Percentiles rank a stretch among this genome's conserved stretches.
These are phyloP conservation scores for Hirtodrosophila cameraria DNA, from an alignment of 2,888 invertebrate species.

Conservation along the genomic window DNA sequence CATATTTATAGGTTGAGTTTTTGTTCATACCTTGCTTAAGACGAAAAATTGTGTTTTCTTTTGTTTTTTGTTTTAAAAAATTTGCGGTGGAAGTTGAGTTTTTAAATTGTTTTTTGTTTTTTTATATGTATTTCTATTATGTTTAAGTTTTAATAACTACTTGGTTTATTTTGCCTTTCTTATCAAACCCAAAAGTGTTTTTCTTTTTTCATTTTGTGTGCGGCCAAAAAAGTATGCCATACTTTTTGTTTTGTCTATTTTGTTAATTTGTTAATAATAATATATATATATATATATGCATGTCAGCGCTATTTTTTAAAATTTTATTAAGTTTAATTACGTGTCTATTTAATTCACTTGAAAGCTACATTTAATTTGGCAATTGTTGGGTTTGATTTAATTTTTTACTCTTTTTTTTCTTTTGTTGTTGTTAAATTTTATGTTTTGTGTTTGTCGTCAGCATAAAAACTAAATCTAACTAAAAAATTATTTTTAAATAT, in stretches of 20 bases:
- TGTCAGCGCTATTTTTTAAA: constrained; percentile 59
- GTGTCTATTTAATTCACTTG: constrained; percentile 77
- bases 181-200: constrained; percentile 71
- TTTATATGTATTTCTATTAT: constrained; percentile 68
- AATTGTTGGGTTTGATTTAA: constrained; percentile 84
- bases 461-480: constrained; percentile 71
- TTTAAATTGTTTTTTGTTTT: constrained; percentile 72
- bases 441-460: constrained; percentile 50
- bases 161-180: constrained; percentile 61
- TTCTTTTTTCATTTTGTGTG: constrained; percentile 30
- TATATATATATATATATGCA: constrained; percentile 23
- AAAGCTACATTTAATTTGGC: constrained; percentile 84
- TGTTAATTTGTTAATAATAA: too few relatives aligned
- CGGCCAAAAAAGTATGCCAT: constrained; percentile 66
- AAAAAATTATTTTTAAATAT: constrained; percentile 74
- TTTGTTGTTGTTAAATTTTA: constrained; percentile 21
- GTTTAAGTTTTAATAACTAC: constrained; percentile 66
- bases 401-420: constrained; percentile 38
- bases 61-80: constrained; percentile 66
- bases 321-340: constrained; percentile 64
- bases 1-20: constrained; percentile 59
- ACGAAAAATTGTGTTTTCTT: constrained; percentile 73
- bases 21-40: constrained; percentile 68
- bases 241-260: constrained; percentile 57
- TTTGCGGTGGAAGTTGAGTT: constrained; percentile 80